These are phyloP conservation scores for Zosterops pallidus DNA, from an alignment of 2,113 vertebrate species.

Conservation along the genomic window DNA sequence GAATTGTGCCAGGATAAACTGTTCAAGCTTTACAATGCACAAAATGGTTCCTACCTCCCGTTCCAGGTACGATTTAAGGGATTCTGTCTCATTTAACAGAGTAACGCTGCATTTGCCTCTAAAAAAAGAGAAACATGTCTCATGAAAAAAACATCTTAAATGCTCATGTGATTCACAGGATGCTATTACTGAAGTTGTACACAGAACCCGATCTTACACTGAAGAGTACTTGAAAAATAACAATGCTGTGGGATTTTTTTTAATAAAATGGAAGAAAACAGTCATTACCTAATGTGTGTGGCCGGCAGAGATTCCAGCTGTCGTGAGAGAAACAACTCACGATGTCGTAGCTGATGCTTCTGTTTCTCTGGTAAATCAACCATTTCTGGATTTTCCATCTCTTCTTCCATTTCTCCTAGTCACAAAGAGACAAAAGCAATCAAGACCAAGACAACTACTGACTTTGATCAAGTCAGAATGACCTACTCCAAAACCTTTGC, in stretches of 20 bases:
- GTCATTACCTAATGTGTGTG: constrained; percentile 90
- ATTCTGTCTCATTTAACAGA: constrained; percentile 95
- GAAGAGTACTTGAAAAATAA: not conserved
- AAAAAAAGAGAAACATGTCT: constrained; percentile 34
- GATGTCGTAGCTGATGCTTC: constrained; percentile 92
- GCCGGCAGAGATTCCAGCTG: constrained; percentile 95
- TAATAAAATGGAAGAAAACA: not conserved
- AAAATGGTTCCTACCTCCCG: constrained; percentile 84
- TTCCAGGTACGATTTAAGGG: constrained; percentile 95
- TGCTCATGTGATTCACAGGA: not conserved
- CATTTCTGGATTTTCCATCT: constrained; percentile 96
- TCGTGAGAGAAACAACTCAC: constrained; percentile 93
- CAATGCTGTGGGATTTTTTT: not conserved
- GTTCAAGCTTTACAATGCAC: not conserved
- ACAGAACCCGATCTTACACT: not conserved
- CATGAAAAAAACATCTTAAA: not conserved
- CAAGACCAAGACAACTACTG: not conserved
- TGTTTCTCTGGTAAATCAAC: constrained; percentile 92
- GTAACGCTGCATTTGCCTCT: constrained; percentile 99
- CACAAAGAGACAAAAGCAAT: not conserved
- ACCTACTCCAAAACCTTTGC: not conserved
- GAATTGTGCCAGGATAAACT: not conserved
- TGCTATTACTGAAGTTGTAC: not conserved
- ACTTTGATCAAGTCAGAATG: not conserved
- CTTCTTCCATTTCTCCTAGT: constrained; percentile 93